Conservation (phyloP, 1,140 invertebrate species). For the Colletes gigas region DNA sequence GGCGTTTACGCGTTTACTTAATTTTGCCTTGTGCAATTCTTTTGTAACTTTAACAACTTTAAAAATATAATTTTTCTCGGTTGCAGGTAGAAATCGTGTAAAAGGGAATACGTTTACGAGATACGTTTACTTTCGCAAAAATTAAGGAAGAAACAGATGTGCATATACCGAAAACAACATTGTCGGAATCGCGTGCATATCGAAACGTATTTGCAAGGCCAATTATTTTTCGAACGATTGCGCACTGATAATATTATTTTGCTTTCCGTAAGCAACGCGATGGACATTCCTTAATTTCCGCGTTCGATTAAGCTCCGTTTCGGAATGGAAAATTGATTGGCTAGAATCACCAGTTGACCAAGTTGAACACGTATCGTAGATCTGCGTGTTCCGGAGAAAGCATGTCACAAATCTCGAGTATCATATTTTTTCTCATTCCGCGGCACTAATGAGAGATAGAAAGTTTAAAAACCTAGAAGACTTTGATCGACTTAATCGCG, state of each 20-base stretch:
- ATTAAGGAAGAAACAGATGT: not conserved
- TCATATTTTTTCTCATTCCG: not conserved
- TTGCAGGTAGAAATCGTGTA: too few relatives aligned
- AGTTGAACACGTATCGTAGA: not conserved
- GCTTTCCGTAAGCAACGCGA: not conserved
- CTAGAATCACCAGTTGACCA: not conserved
- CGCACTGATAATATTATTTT: not conserved
- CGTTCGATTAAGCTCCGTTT: conserved; percentile 2
- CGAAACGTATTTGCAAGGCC: not conserved
- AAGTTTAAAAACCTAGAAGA: not conserved
- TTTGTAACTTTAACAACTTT: too few relatives aligned
- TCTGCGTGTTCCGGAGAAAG: not conserved
- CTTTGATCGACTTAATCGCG: not conserved
- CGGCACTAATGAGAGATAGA: not conserved
- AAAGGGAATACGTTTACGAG: too few relatives aligned
- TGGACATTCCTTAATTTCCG: not conserved
- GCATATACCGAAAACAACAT: not conserved
- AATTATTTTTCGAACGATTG: not conserved
- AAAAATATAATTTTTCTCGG: too few relatives aligned
- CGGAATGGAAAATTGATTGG: not conserved
- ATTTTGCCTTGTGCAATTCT: too few relatives aligned
- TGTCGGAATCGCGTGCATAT: not conserved
- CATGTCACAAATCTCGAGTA: not conserved
- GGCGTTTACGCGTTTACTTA: too few relatives aligned
- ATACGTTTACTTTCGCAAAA: not conserved